phyloP scores from a whole-genome alignment of 1,140 invertebrate species.

The Drosophila fuyamai region DNA sequence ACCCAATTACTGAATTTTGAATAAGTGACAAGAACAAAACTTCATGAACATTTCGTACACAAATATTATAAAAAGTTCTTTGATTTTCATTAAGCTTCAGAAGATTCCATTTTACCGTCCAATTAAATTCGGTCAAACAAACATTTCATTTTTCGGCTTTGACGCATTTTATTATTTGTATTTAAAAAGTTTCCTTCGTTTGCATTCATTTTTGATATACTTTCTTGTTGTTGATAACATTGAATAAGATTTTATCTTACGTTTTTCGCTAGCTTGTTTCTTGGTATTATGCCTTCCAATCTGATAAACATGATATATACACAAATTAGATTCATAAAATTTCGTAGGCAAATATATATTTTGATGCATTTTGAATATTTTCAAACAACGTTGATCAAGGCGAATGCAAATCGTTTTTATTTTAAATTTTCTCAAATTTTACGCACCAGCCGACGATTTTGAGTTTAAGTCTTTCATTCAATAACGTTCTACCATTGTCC shows the following conservation, averaged over 20 bases:
- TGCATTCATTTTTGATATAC: conserved; percentile 58
- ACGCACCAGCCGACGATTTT: conserved; percentile 10
- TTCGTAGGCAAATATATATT: conserved; percentile 60
- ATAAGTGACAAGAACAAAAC: no score
- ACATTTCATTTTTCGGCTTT: conserved; percentile 3
- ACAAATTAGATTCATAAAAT: conserved; percentile 43
- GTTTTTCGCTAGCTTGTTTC: conserved; percentile 44
- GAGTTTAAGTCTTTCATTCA: conserved; percentile 75
- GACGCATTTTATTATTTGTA: conserved; percentile 59
- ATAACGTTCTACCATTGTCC: conserved; percentile 47
- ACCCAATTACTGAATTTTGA: no score
- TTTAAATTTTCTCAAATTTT: conserved; percentile 17
- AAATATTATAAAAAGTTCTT: no score
- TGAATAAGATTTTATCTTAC: conserved; percentile 62
- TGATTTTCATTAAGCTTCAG: no score
- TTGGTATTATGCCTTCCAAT: conserved; percentile 47
- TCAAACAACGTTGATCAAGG: conserved; percentile 22
- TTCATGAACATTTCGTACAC: no score
- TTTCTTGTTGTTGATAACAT: conserved; percentile 61
- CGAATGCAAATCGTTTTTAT: conserved; percentile 36
- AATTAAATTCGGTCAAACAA: background rate
- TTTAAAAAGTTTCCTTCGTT: conserved; percentile 58
- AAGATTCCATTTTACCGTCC: no score
- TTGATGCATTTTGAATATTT: conserved; percentile 30
- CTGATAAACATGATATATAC: conserved; percentile 51